Evolutionary conservation across 2,888 invertebrate genomes (phyloP).

Genomic region (Diaprepes abbreviatus): DNA sequence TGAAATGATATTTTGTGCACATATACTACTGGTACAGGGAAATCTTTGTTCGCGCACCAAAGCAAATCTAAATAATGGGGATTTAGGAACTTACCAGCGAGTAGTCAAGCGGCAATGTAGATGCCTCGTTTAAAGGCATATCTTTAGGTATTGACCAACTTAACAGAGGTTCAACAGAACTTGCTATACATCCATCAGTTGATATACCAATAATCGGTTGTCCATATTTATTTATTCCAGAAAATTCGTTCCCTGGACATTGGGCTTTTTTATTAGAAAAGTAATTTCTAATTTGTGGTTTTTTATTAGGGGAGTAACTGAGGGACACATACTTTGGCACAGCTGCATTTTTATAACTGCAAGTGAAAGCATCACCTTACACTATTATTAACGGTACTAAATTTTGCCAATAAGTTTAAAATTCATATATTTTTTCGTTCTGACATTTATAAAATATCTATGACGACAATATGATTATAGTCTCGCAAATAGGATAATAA

Average conservation of each 20-base stretch:
- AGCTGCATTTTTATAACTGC: too few species aligned
- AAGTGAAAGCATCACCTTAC: too few species aligned
- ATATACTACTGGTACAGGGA: too few species aligned
- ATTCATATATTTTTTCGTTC: too few species aligned
- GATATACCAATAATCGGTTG: constrained; percentile 1
- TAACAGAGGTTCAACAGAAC: constrained; percentile 26
- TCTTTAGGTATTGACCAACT: constrained; percentile 67
- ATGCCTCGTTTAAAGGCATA: constrained; percentile 75
- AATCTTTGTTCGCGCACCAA: too few species aligned
- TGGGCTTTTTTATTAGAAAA: not conserved
- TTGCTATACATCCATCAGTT: not conserved
- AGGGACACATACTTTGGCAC: not conserved
- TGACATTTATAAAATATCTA: too few species aligned
- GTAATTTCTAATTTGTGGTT: constrained; percentile 3
- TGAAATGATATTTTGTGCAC: too few species aligned
- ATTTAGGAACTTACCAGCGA: constrained; percentile 68
- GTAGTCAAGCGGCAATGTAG: constrained; percentile 76
- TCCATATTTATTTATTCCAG: not conserved
- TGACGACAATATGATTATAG: too few species aligned
- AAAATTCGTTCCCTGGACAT: not conserved
- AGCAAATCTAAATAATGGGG: too few species aligned
- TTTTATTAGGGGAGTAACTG: not conserved
- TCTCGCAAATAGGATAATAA: too few species aligned
- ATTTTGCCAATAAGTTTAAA: too few species aligned
- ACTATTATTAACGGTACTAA: too few species aligned